Conservation (phyloP, 2,797 vertebrate species). For the Gorsachius magnificus region DNA sequence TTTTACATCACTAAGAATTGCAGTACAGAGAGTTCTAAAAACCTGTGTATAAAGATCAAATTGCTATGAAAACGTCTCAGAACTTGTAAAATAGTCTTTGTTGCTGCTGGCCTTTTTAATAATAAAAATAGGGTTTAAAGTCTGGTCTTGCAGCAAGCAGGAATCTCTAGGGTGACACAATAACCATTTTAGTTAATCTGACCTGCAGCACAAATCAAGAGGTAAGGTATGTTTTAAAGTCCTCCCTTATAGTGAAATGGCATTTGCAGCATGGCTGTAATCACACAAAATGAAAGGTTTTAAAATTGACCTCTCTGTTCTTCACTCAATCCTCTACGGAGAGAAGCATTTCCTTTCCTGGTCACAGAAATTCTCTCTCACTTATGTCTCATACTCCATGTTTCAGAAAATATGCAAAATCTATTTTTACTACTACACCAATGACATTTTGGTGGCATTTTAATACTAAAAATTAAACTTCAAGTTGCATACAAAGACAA, state of each 20-base stretch:
- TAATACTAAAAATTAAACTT: slow-evolving; percentile 38
- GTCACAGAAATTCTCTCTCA: slow-evolving; percentile 33
- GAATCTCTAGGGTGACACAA: slow-evolving; percentile 72
- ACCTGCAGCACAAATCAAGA: slow-evolving; percentile 71
- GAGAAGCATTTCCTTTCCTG: slow-evolving; percentile 35
- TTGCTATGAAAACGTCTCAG: slow-evolving; percentile 65
- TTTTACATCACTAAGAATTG: slow-evolving; percentile 40
- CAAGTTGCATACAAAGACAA: neutral
- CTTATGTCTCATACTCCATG: neutral
- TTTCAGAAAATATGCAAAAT: slow-evolving; percentile 29
- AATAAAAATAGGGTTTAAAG: slow-evolving; percentile 72
- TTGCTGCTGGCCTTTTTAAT: slow-evolving; percentile 74
- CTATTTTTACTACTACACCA: slow-evolving; percentile 11
- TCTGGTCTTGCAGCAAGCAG: slow-evolving; percentile 64
- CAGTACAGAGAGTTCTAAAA: slow-evolving; percentile 60
- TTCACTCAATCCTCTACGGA: slow-evolving; percentile 26
- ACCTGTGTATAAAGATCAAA: slow-evolving; percentile 67
- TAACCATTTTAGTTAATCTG: slow-evolving; percentile 74
- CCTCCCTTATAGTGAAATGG: slow-evolving; percentile 64
- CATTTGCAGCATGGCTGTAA: slow-evolving; percentile 68
- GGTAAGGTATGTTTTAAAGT: slow-evolving; percentile 66
- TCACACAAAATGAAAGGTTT: slow-evolving; percentile 68
- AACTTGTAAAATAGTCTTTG: slow-evolving; percentile 68
- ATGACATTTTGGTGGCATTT: slow-evolving; percentile 1
- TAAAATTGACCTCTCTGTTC: slow-evolving; percentile 60